Conservation (phyloP, 2,888 invertebrate species). For the Drosophila multiciliata region DNA sequence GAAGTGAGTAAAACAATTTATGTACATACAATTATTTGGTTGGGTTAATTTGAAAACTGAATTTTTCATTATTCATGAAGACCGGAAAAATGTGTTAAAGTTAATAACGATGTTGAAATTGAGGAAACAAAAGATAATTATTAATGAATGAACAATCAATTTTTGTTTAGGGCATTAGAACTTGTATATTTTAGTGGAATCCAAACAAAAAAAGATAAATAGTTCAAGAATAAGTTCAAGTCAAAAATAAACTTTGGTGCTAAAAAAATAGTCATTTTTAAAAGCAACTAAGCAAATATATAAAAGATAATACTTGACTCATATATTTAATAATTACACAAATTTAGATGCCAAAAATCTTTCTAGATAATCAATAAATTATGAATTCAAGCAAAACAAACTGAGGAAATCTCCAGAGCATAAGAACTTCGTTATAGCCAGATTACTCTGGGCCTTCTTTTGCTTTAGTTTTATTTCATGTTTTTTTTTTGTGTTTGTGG, state of each 20-base stretch:
- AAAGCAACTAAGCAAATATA: not conserved
- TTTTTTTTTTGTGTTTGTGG: slow-evolving; percentile 16
- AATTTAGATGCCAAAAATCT: not conserved
- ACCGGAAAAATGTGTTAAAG: not conserved
- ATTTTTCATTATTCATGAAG: not conserved
- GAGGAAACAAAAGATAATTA: not conserved
- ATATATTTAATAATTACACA: slow-evolving; percentile 9
- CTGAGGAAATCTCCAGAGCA: slow-evolving; percentile 44
- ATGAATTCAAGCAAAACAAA: slow-evolving; percentile 30
- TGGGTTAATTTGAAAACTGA: not conserved
- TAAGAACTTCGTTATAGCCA: slow-evolving; percentile 59
- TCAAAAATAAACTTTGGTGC: not conserved
- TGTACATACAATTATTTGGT: not conserved
- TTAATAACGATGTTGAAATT: not conserved
- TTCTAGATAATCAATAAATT: slow-evolving; percentile 22
- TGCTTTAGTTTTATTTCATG: slow-evolving; percentile 26
- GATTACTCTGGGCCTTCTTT: slow-evolving; percentile 39
- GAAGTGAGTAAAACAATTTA: not conserved
- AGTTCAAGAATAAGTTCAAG: not conserved
- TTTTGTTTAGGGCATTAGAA: not conserved
- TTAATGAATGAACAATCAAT: not conserved
- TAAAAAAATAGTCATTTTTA: not conserved
- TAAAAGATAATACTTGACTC: not conserved
- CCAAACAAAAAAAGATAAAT: not conserved
- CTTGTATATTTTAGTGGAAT: not conserved